These are phyloP conservation scores for Silurus asotus DNA, from an alignment of 2,113 vertebrate species.

Conservation along the genomic window DNA sequence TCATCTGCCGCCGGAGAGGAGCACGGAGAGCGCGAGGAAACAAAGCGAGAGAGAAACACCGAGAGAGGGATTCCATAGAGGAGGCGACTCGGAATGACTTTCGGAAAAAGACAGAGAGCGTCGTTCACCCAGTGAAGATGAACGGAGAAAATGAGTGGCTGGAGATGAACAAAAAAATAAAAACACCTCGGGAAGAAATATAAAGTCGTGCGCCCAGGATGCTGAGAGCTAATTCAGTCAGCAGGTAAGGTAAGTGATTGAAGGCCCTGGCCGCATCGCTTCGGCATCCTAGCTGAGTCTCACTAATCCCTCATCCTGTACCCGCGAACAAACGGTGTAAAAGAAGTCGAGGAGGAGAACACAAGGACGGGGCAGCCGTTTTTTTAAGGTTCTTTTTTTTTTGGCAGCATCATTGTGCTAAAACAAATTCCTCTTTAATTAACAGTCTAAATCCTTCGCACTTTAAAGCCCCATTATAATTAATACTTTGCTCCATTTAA, in stretches of 20 bases:
- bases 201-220: constrained; percentile 52
- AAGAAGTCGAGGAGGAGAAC: constrained; percentile 13
- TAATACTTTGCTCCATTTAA: constrained; percentile 73
- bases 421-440: constrained; percentile 76
- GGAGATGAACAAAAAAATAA: constrained; percentile 39
- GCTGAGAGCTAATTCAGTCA: constrained; percentile 70
- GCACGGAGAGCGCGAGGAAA: not conserved
- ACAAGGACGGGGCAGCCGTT: not conserved
- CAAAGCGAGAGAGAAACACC: not conserved
- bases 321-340: not conserved
- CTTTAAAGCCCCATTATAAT: constrained; percentile 75
- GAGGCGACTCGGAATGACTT: constrained; percentile 5
- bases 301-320: constrained; percentile 67
- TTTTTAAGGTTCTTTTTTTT: constrained; percentile 65
- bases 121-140: constrained; percentile 14
- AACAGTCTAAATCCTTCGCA: constrained; percentile 75
- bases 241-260: constrained; percentile 61
- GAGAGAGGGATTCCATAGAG: constrained; percentile 20
- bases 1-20: constrained; percentile 49
- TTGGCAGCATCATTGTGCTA: constrained; percentile 57
- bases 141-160: not conserved
- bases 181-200: constrained; percentile 43
- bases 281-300: constrained; percentile 27
- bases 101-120: constrained; percentile 1
- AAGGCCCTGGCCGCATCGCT: constrained; percentile 40